These are phyloP conservation scores for Champsocephalus gunnari DNA, from an alignment of 2,797 vertebrate species.

Conservation along the genomic window DNA sequence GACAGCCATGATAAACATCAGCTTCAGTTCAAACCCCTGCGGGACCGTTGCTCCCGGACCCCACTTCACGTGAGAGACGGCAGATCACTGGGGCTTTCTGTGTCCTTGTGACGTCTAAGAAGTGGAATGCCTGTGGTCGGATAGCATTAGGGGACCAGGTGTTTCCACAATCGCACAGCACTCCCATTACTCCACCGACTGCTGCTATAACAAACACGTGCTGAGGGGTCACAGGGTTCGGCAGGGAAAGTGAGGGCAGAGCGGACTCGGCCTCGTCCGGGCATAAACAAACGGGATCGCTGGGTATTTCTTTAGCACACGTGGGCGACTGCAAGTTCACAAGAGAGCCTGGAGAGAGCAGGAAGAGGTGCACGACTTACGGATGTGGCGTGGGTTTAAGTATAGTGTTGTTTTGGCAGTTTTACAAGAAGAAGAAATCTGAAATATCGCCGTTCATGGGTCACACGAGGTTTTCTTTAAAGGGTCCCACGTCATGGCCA, in stretches of 20 bases:
- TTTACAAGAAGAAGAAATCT: slow-evolving; percentile 12
- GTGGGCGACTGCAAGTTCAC: slow-evolving; percentile 29
- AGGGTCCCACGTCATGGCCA: no score
- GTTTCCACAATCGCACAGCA: slow-evolving; percentile 65
- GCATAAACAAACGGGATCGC: slow-evolving; percentile 36
- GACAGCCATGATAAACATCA: slow-evolving; percentile 57
- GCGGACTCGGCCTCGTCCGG: slow-evolving; percentile 22
- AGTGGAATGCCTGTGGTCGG: slow-evolving; percentile 49
- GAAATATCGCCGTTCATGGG: neutral
- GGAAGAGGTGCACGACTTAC: slow-evolving; percentile 5
- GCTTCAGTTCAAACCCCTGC: slow-evolving; percentile 20
- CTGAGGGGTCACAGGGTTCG: slow-evolving; percentile 45
- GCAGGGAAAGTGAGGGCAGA: neutral
- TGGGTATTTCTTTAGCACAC: slow-evolving; percentile 42
- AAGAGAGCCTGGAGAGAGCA: no score
- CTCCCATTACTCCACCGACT: slow-evolving; percentile 30
- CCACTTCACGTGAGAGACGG: slow-evolving; percentile 25
- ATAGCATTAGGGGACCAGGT: slow-evolving; percentile 70
- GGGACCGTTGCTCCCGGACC: slow-evolving; percentile 27
- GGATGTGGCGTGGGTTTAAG: slow-evolving; percentile 50
- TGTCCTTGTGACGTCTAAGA: slow-evolving; percentile 39
- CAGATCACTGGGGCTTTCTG: slow-evolving; percentile 29
- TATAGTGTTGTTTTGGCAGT: slow-evolving; percentile 19
- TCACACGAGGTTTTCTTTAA: neutral
- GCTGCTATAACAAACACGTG: slow-evolving; percentile 49